Percentiles rank a stretch among this genome's conserved stretches.
Evolutionary conservation across 2,113 vertebrate genomes (phyloP).

Genomic region (Rhizomys pruinosus): DNA sequence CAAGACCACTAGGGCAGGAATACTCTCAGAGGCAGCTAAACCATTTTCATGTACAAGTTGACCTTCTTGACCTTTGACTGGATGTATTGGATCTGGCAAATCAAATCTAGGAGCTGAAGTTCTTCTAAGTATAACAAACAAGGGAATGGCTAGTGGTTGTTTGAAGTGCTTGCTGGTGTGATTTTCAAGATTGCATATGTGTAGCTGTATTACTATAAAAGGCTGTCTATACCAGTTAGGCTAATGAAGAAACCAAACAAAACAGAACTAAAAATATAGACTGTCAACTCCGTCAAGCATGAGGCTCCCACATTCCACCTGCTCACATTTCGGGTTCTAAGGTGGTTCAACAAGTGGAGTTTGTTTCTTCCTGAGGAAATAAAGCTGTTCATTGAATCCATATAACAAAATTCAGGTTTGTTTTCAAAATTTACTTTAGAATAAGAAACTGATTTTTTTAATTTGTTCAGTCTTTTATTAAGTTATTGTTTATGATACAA

Average conservation of each 20-base stretch:
- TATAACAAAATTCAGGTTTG: conserved; percentile 43
- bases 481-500: background rate
- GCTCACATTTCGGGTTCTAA: background rate
- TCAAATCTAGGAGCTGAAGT: background rate
- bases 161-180: background rate
- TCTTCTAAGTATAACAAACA: background rate
- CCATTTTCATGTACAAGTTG: background rate
- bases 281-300: background rate
- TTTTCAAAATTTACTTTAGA: conserved; percentile 48
- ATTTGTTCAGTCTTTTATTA: background rate
- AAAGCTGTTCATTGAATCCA: conserved; percentile 34
- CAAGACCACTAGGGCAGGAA: background rate
- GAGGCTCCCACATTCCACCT: background rate
- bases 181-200: background rate
- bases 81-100: background rate
- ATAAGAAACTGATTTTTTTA: conserved; percentile 39
- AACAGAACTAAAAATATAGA: background rate
- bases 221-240: background rate
- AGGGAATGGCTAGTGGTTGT: background rate
- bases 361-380: conserved; percentile 30
- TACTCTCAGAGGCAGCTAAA: background rate
- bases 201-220: background rate
- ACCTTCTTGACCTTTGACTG: background rate
- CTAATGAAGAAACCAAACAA: conserved; percentile 21
- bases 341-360: conserved; percentile 11